Base-by-base conservation (phyloP, 2,797 vertebrate genomes). In the Muscicapa striata region DNA sequence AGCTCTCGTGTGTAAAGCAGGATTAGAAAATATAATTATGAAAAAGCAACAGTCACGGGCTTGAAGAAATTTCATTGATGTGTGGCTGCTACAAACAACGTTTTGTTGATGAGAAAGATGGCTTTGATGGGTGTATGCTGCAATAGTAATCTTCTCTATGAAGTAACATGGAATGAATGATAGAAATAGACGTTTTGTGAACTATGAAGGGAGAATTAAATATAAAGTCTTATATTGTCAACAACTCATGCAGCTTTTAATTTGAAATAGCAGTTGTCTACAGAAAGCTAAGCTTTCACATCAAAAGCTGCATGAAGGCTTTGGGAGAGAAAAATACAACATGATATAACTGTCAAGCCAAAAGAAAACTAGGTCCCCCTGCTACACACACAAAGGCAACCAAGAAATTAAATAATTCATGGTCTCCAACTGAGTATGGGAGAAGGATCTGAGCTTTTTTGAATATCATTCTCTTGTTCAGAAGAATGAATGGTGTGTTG, bases 1-100 rank as follows among this genome's bases (percentile, higher is more conserved):
- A 98, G 95, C 97, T 98, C 96, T 98, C 34, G 63, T 97, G 97
- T 98, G 97, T 97, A 98, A 97, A 98, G 97, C 95, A 88, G 97
- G 97, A 97, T 98, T 98, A 97, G 97, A 97, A 98, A 98, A 98
- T 95, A 97, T 97, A 98, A 98, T 98, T 98, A 98, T 95, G 93
- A 95, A 95, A 97, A 97, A 95, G 96, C 79, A 96, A 95, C 75
- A 97, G 96, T 96, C 84, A 80, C 89, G 96, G 96, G 92, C 95
- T 97, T 95, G 93, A 97, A 97, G 96, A 98, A 97, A 91, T 96
- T 95, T 95, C 94, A 94, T 95, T 97, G 97, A 97, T 97, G 97
- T 97, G 95, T 95, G 97, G 92, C 96, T 97, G 96, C 95, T 97
- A 79, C 97, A 94, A 96, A 98, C 82, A 89, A 91, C 18, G 5